These are phyloP conservation scores for Fopius arisanus DNA, from an alignment of 1,140 invertebrate species.

Conservation along the genomic window DNA sequence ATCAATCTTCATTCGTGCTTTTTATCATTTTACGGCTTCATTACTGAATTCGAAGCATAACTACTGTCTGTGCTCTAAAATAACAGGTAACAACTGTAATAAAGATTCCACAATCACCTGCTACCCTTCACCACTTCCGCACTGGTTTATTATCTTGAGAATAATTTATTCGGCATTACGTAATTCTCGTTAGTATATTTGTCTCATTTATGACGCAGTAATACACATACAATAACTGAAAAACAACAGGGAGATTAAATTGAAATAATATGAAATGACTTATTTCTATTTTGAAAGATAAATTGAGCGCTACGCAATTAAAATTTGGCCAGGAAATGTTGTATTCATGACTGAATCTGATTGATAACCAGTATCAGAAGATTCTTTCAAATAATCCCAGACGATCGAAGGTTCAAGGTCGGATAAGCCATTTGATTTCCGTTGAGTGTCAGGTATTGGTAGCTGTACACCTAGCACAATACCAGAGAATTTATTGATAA, in stretches of 20 bases:
- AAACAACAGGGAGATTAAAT: neutral
- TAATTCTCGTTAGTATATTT: neutral
- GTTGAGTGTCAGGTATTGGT: neutral
- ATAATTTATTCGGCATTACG: neutral
- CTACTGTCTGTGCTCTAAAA: too few relatives aligned
- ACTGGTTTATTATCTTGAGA: neutral
- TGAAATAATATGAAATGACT: neutral
- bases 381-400: neutral
- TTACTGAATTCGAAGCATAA: too few relatives aligned
- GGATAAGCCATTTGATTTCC: conserved; percentile 2
- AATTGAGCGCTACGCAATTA: neutral
- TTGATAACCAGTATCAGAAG: neutral
- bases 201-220: neutral
- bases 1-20: neutral
- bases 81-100: neutral
- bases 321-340: neutral
- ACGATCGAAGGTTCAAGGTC: neutral
- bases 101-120: neutral
- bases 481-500: neutral
- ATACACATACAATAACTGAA: neutral
- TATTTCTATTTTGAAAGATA: neutral
- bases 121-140: neutral
- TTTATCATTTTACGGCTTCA: neutral
- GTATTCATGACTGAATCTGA: neutral
- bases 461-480: neutral